phyloP scores from a whole-genome alignment of 2,797 vertebrate genomes.

The Aldrovandia affinis region DNA sequence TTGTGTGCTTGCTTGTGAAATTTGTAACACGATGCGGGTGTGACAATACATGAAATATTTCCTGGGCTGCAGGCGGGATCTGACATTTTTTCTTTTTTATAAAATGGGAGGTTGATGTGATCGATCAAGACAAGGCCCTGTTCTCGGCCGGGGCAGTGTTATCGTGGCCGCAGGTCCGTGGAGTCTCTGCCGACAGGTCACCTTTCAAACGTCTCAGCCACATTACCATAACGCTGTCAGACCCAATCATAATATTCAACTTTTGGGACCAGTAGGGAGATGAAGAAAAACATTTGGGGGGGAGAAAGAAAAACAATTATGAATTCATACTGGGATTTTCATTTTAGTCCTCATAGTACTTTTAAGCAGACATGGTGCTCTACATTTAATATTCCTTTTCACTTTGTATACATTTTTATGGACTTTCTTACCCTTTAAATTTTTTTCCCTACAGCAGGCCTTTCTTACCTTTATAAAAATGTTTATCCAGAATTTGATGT shows the following conservation, averaged over 20 bases:
- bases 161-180: not conserved
- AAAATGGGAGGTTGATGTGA: conserved; percentile 10
- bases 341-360: too few relatives aligned
- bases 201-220: conserved; percentile 16
- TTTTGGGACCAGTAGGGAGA: not conserved
- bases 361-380: not conserved
- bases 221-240: conserved; percentile 19
- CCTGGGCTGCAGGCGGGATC: not conserved
- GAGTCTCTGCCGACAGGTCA: conserved; percentile 22
- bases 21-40: not conserved
- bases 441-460: too few relatives aligned
- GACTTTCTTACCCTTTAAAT: not conserved
- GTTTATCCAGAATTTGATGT: not conserved
- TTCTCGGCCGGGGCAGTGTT: not conserved
- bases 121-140: conserved; percentile 6
- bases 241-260: conserved; percentile 5
- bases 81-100: not conserved
- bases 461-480: not conserved
- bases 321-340: not conserved
- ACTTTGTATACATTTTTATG: not conserved
- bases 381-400: not conserved
- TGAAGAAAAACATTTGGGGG: conserved; percentile 1
- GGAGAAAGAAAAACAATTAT: not conserved
- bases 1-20: not conserved
- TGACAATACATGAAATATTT: not conserved